Percentiles rank a stretch among this genome's conserved stretches.
phyloP scores from a whole-genome alignment of 2,797 vertebrate species.

The Oreortyx pictus region DNA sequence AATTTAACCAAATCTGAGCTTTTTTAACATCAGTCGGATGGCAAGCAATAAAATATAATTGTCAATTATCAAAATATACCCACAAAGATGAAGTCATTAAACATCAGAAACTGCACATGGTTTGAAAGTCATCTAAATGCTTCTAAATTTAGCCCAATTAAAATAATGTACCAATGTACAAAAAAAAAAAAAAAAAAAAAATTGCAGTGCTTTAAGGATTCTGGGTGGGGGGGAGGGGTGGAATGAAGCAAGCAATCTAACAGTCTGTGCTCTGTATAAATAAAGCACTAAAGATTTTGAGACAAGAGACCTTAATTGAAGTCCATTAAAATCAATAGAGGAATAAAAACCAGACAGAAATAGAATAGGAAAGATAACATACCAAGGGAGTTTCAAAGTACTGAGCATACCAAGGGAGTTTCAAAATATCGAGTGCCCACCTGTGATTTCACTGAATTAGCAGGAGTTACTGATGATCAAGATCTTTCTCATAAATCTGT shows the following conservation, averaged over 20 bases:
- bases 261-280: conserved; percentile 33
- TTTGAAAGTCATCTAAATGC: conserved; percentile 16
- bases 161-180: not conserved
- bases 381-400: not conserved
- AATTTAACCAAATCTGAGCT: conserved; percentile 33
- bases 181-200: conserved; percentile 10
- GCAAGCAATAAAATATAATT: not conserved
- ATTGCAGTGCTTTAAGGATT: not conserved
- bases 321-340: conserved; percentile 62
- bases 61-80: conserved; percentile 37
- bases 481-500: not conserved
- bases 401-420: not conserved
- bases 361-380: conserved; percentile 24
- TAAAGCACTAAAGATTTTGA: conserved; percentile 50
- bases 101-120: not conserved
- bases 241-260: not conserved
- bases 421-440: not conserved
- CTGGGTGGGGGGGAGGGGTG: fast-evolving
- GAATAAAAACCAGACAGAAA: conserved; percentile 57
- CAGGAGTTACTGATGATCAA: not conserved
- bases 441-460: conserved; percentile 4
- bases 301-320: conserved; percentile 58
- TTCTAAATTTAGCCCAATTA: conserved; percentile 50
- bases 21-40: not conserved
- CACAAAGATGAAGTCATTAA: conserved; percentile 42